Conservation (phyloP, 1,140 invertebrate species). For the Drosophila varians region DNA sequence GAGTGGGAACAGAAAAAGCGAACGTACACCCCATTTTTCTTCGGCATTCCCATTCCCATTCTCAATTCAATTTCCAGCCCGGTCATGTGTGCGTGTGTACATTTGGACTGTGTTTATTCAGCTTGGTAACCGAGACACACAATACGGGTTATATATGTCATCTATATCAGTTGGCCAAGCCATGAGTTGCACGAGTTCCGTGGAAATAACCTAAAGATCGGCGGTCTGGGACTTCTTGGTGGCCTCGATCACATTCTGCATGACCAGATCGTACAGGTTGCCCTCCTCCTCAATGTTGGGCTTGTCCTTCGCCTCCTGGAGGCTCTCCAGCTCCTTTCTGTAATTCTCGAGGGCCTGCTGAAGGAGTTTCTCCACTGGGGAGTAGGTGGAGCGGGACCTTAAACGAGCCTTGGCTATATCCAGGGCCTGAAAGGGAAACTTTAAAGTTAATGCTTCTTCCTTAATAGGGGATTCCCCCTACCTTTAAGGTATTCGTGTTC, state of each 20-base stretch:
- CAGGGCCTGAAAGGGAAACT: conserved; percentile 49
- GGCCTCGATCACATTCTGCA: conserved; percentile 63
- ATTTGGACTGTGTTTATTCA: conserved; percentile 61
- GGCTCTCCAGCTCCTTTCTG: conserved; percentile 52
- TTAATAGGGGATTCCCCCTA: conserved; percentile 1
- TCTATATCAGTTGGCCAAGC: conserved; percentile 7
- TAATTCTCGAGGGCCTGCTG: conserved; percentile 72
- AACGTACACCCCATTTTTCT: conserved; percentile 28
- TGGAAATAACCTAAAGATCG: conserved; percentile 28
- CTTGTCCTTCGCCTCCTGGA: conserved; percentile 13
- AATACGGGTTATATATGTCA: conserved; percentile 8
- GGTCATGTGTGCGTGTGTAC: conserved; percentile 50
- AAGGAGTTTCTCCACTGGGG: conserved; percentile 74
- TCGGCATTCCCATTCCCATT: background rate
- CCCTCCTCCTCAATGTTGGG: conserved; percentile 18
- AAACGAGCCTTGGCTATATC: conserved; percentile 80
- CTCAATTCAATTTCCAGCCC: conserved; percentile 37
- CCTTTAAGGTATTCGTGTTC: conserved; percentile 76
- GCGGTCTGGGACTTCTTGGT: conserved; percentile 15
- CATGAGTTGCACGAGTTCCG: conserved; percentile 45
- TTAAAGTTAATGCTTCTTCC: background rate
- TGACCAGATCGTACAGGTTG: conserved; percentile 58
- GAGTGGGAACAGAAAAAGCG: conserved; percentile 46
- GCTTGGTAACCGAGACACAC: conserved; percentile 48
- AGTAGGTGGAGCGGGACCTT: conserved; percentile 76